Percentiles rank a stretch among this genome's conserved stretches.
Evolutionary conservation across 2,113 vertebrate species (phyloP).

Genomic region (Gopherus flavomarginatus): DNA sequence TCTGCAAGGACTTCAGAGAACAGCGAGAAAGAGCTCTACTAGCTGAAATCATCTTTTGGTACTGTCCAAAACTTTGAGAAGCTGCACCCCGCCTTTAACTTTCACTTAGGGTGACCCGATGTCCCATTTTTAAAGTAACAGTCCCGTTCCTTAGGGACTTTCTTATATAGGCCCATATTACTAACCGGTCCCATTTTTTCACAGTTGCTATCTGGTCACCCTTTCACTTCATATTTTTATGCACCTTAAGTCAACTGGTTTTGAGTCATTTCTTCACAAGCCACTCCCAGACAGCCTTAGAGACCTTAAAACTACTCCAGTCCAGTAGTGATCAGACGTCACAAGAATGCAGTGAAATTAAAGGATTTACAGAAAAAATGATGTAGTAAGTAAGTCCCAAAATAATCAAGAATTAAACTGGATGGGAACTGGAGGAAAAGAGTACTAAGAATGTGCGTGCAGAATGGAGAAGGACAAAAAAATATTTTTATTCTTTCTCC

Average conservation of each 20-base stretch:
- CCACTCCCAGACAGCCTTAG: background rate
- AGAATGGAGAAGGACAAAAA: background rate
- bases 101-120: background rate
- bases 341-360: background rate
- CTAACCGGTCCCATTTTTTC: too few species aligned
- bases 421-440: background rate
- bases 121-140: too few species aligned
- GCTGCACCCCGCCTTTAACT: background rate
- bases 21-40: background rate
- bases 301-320: background rate
- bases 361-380: background rate
- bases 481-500: background rate
- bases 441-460: background rate
- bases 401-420: background rate
- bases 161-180: too few species aligned
- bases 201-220: too few species aligned
- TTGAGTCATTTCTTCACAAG: background rate
- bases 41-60: background rate
- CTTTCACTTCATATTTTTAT: background rate
- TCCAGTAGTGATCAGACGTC: background rate
- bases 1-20: too few species aligned
- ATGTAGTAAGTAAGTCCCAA: too few species aligned
- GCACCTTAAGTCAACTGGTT: background rate
- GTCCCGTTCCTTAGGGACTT: too few species aligned
- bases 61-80: background rate